Base-by-base conservation (phyloP, 2,113 vertebrate species). In the Oenanthe oenanthe region DNA sequence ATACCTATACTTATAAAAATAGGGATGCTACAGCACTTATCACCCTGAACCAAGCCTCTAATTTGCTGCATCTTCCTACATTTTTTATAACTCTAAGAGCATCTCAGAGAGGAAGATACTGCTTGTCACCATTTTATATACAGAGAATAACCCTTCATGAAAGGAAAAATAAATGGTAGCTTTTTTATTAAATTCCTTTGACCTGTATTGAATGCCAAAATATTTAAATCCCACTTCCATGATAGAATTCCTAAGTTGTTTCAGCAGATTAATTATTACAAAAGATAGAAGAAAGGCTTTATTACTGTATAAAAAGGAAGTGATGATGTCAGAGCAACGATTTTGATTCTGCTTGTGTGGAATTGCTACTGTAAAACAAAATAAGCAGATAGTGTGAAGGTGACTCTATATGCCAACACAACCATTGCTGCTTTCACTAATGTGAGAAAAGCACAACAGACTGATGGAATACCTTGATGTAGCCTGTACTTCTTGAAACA, bases 241-340 rank as follows among this genome's bases (percentile, higher is more conserved):
- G 0, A 62, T 22, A 63, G 43, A 67, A 50, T 10, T 8, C 12
- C 43, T 31, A 29, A 7, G 10, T 38, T 76, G n/a, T 28, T 38
- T 84, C 34, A 47, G 15, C 8, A 91, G 28, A 36, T 56, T 50
- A 38, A 34, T 54, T 75, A 51, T 45, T 63, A 24, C 9, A 22
- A 6, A 57, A 50, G 19, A 25, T 0, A 43, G 10, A 48, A 38
- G 5, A 28, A 85, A 57, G 3, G 1, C 3, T 28, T 61, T 83
- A 12, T 28, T 58, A 38, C 0, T 1, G 19, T 43, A 31, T n/a
- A 34, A 40, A 77, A 80, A 61, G 4, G 26, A 88, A 81, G 9
- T 3, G 4, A 14, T 29, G 19, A 38, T 56, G 6, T 54, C 25
- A 45, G 8, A 16, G 38, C 6, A 60, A 40, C 5, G 4, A 4